Evolutionary conservation across 2,797 vertebrate genomes (phyloP), one percentile per base, ranked within the genome.

Genomic region (Melanotaenia nigrans): DNA sequence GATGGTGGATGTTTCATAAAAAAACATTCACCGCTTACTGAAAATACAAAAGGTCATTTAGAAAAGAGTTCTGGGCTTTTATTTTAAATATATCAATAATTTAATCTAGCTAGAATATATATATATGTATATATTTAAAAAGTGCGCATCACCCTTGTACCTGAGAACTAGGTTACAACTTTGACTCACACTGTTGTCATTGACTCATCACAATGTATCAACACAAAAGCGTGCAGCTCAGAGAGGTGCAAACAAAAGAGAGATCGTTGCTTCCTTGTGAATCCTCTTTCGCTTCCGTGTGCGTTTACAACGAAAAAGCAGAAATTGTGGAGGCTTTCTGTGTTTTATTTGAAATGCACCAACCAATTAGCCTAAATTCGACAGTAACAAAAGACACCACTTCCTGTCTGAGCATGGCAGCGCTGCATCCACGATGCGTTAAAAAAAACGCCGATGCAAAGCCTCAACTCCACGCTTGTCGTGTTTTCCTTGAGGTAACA

Each of bases 171-270:
- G 7, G 5, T 11, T 11, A 7, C 49, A 51, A 4, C 30, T 16
- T 24, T 30, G 42, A 45, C n/a, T 22, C 1, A 59, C 55, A 28
- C 0, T 53, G 68, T 71, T 61, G 25, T 57, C 16, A 40, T 8
- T 82, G 78, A 78, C 25, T 77, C 80, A 80, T 61, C 71, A 2
- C 20, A 18, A 2, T 16, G 36, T 8, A 33, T 33, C 71, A 68
- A 77, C 75, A 84, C 5, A 58, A 40, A 59, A 57, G 68, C 81
- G 51, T 79, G 77, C 35, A n/a, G 45, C n/a, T 4, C 36, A 1
- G 0, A 25, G 11, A 51, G 5, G 22, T 57, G 10, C 3, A 20
- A 61, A 76, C 79, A 82, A 73, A 45, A 68, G 54, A 68, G 0
- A 25, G 3, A 18, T 12, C n/a, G 10, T 55, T 2, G 33, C 32